A percentile compares a stretch with the other conserved stretches of the same genome.
Conservation (phyloP, 2,888 invertebrate genomes). For the Drosophila demipolita region DNA sequence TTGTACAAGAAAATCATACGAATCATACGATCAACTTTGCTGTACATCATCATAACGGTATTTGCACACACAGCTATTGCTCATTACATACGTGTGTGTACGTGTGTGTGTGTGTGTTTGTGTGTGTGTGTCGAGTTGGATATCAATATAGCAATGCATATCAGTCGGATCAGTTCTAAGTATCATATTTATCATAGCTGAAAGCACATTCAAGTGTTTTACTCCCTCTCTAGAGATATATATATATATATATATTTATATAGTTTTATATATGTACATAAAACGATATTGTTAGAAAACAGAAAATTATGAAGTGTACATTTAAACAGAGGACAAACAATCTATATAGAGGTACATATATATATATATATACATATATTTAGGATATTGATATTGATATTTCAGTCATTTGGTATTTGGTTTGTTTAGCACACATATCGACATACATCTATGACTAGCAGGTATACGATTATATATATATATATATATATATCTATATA, state of each 20-base stretch:
- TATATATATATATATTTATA: conserved; percentile 9
- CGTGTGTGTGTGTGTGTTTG: neutral
- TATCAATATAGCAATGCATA: conserved; percentile 49
- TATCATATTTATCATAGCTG: conserved; percentile 14
- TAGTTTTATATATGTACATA: conserved; percentile 18
- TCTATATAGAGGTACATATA: conserved; percentile 33
- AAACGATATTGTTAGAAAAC: conserved; percentile 50
- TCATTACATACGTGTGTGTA: conserved; percentile 27
- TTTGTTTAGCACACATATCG: conserved; percentile 63
- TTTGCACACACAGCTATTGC: conserved; percentile 19
- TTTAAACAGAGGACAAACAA: conserved; percentile 47
- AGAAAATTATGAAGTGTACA: conserved; percentile 51
- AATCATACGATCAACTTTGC: conserved; percentile 16
- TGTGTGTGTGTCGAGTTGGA: conserved; percentile 18
- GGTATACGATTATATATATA: conserved; percentile 37
- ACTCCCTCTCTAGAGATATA: neutral
- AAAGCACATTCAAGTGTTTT: conserved; percentile 60
- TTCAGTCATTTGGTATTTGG: conserved; percentile 21
- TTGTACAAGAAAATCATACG: conserved; percentile 43
- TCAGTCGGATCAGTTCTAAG: conserved; percentile 47
- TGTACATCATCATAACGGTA: conserved; percentile 13
- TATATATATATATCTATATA: conserved; percentile 26
- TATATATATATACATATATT: conserved; percentile 16
- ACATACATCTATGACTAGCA: conserved; percentile 46
- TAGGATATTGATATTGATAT: conserved; percentile 39